Conservation (phyloP, 2,888 invertebrate species). For the Rhopalosiphum nymphaeae region DNA sequence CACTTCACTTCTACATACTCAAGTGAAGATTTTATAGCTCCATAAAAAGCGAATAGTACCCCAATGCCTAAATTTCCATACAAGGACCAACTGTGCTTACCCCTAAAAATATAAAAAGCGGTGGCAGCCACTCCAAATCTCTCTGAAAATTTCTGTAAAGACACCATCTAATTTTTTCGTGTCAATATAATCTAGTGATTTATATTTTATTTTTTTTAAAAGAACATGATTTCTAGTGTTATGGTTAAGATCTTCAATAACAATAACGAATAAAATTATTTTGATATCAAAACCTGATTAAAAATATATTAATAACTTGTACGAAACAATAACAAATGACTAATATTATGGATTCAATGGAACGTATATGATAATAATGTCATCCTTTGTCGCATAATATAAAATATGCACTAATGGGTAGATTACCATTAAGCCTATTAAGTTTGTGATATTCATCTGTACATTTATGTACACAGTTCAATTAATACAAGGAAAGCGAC, state of each 20-base stretch:
- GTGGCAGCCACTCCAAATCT: background rate
- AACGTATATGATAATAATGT: background rate
- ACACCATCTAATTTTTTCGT: background rate
- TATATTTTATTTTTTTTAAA: background rate
- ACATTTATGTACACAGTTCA: background rate
- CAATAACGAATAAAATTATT: background rate
- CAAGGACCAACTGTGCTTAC: background rate
- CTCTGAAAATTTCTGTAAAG: background rate
- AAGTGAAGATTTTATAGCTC: background rate
- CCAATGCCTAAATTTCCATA: background rate
- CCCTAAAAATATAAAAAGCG: background rate
- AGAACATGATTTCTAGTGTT: background rate
- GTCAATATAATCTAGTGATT: background rate
- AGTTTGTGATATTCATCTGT: constrained; percentile 19
- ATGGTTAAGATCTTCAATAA: background rate
- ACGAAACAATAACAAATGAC: background rate
- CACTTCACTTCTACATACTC: background rate
- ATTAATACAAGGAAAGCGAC: background rate
- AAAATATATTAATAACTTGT: background rate
- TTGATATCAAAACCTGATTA: background rate
- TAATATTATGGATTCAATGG: background rate
- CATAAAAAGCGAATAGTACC: background rate
- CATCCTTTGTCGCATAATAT: background rate
- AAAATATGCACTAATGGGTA: constrained; percentile 5
- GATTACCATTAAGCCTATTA: constrained; percentile 17